Evolutionary conservation across 2,888 invertebrate genomes (phyloP).

Genomic region (Eristalis arbustorum): DNA sequence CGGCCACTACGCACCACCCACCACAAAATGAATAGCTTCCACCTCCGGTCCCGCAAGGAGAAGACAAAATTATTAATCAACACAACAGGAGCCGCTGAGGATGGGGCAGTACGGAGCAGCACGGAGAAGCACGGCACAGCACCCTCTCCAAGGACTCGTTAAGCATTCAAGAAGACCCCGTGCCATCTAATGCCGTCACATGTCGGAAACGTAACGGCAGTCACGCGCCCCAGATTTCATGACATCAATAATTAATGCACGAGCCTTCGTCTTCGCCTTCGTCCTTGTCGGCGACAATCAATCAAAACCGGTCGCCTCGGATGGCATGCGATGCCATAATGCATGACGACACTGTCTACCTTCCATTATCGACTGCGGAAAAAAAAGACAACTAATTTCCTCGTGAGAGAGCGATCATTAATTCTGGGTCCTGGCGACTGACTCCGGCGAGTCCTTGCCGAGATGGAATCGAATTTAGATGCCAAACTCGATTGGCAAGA

Average conservation of each 20-base stretch:
- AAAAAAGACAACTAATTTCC: slow-evolving; percentile 67
- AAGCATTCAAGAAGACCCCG: slow-evolving; percentile 62
- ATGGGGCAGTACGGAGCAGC: no score
- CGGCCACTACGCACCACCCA: slow-evolving; percentile 45
- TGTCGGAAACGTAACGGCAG: slow-evolving; percentile 68
- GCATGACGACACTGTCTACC: slow-evolving; percentile 23
- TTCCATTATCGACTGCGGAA: slow-evolving; percentile 24
- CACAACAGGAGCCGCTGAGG: neutral
- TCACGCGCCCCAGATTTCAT: slow-evolving; percentile 70
- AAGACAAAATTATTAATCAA: slow-evolving; percentile 57
- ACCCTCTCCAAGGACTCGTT: slow-evolving; percentile 1
- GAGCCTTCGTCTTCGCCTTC: neutral
- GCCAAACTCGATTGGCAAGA: slow-evolving; percentile 42
- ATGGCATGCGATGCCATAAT: slow-evolving; percentile 37
- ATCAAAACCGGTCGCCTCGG: slow-evolving; percentile 46
- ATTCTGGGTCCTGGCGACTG: neutral
- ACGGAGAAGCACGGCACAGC: no score
- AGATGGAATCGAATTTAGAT: slow-evolving; percentile 50
- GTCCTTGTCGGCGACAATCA: slow-evolving; percentile 66
- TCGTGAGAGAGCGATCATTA: slow-evolving; percentile 39
- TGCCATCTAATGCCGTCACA: slow-evolving; percentile 66
- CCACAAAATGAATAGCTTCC: slow-evolving; percentile 77
- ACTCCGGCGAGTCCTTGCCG: neutral
- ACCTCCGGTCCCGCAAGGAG: slow-evolving; percentile 50
- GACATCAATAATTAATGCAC: slow-evolving; percentile 70